Evolutionary conservation across 92 coral and sea anemone species (phyloP).

Genomic region (Palythoa heliodiscus): DNA sequence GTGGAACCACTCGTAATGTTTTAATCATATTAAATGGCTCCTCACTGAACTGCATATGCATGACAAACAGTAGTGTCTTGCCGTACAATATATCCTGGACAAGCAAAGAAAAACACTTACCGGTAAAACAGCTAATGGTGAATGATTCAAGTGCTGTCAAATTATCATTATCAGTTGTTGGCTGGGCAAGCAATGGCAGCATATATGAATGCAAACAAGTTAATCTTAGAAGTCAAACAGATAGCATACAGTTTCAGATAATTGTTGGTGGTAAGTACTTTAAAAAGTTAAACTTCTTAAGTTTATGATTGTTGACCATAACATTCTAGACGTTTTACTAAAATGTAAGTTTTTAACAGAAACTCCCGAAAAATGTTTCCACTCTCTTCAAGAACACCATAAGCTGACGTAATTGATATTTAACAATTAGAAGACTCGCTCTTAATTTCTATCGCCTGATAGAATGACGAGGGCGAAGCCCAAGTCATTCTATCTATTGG

Average conservation of each 20-base stretch:
- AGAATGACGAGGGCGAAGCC: too few species aligned
- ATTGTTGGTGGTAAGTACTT: conserved; percentile 6
- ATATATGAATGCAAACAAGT: background rate
- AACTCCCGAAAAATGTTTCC: too few species aligned
- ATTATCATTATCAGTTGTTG: background rate
- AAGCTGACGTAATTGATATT: too few species aligned
- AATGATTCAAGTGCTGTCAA: background rate
- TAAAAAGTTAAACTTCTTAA: too few species aligned
- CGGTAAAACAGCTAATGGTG: background rate
- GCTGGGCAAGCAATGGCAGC: background rate
- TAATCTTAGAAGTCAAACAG: background rate
- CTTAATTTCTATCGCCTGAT: too few species aligned
- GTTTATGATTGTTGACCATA: too few species aligned
- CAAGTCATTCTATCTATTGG: too few species aligned
- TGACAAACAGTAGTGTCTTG: background rate
- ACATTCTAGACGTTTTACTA: too few species aligned
- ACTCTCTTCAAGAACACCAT: too few species aligned
- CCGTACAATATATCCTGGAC: background rate
- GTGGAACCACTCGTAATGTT: background rate
- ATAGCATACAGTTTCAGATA: background rate
- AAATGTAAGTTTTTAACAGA: too few species aligned
- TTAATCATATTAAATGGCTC: background rate
- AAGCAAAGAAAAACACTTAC: background rate
- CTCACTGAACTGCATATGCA: background rate
- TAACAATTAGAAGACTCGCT: too few species aligned